These are phyloP conservation scores for Acanthosepion esculentum DNA, from an alignment of 2,888 invertebrate species.

Conservation along the genomic window DNA sequence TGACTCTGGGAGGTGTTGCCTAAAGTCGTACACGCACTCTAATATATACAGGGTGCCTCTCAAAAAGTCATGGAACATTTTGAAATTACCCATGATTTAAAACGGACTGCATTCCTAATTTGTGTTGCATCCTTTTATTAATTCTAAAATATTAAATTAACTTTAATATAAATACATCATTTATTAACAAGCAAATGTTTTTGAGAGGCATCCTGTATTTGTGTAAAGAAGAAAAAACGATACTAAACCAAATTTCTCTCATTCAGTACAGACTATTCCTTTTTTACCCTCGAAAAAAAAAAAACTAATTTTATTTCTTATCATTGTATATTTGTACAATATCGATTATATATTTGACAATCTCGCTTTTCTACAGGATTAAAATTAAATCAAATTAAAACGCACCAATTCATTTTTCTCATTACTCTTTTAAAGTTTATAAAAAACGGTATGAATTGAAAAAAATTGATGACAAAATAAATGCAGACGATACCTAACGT, in stretches of 20 bases:
- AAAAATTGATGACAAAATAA: background rate
- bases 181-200: background rate
- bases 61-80: background rate
- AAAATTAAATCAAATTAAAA: no score
- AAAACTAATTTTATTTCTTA: background rate
- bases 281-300: background rate
- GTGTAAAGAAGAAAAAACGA: background rate
- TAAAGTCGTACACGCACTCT: background rate
- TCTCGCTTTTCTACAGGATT: background rate
- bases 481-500: background rate
- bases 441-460: background rate
- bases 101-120: background rate
- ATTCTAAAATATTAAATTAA: no score
- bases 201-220: background rate
- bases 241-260: background rate
- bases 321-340: conserved; percentile 33
- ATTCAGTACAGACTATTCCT: background rate
- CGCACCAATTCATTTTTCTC: background rate
- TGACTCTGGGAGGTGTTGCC: background rate
- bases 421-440: background rate
- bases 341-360: background rate
- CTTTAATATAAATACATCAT: background rate
- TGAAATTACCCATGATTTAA: background rate
- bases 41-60: background rate
- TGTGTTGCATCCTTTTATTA: background rate